A percentile compares a stretch with the other conserved stretches of the same genome.
These are phyloP conservation scores for Triplophysa dalaica DNA, from an alignment of 2,113 vertebrate species.

Conservation along the genomic window DNA sequence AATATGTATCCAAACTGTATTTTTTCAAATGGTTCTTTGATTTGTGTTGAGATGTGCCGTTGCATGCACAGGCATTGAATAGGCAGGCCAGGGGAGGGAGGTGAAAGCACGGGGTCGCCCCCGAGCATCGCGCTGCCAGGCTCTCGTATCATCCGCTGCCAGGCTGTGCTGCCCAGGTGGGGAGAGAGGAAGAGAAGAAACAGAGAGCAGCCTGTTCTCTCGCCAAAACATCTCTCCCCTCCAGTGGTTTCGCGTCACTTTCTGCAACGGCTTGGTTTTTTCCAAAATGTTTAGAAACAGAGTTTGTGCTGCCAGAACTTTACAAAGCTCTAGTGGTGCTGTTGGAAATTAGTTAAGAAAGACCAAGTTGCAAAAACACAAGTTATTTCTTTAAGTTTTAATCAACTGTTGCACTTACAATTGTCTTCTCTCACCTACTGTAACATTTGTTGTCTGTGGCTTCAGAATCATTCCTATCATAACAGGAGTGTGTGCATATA, in stretches of 20 bases:
- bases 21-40: background rate
- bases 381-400: too few species aligned
- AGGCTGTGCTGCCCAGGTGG: constrained; percentile 74
- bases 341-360: background rate
- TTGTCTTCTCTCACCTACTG: background rate
- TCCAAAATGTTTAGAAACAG: constrained; percentile 6
- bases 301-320: constrained; percentile 31
- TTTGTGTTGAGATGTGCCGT: background rate
- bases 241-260: constrained; percentile 20
- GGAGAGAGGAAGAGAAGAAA: constrained; percentile 63
- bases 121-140: constrained; percentile 68
- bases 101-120: constrained; percentile 56
- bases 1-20: background rate
- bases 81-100: constrained; percentile 28
- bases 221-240: constrained; percentile 63
- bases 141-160: constrained; percentile 72
- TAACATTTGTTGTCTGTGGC: constrained; percentile 9
- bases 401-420: background rate
- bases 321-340: constrained; percentile 16
- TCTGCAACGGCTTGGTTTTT: constrained; percentile 28
- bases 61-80: background rate
- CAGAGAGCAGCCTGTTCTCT: constrained; percentile 73
- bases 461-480: constrained; percentile 4
- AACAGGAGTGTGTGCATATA: background rate
- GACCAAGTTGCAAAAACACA: too few species aligned